phyloP scores from a whole-genome alignment of 2,113 vertebrate genomes.

The Echinops telfairi region DNA sequence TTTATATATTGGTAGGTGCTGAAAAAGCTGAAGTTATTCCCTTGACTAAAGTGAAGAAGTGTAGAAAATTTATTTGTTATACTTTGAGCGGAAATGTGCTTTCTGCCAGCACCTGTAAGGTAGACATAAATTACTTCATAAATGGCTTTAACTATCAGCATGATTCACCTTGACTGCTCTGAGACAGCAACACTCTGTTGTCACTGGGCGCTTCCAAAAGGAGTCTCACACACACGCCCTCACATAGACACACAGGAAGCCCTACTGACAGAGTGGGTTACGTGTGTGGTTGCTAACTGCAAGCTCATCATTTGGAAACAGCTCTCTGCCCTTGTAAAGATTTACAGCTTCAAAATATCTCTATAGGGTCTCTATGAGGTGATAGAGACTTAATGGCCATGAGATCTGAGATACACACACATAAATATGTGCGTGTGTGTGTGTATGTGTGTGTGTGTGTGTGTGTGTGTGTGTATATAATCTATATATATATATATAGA shows the following conservation, averaged over 20 bases:
- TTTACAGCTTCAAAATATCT: too few relatives aligned
- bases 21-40: slow-evolving; percentile 25
- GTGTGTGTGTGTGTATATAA: too few relatives aligned
- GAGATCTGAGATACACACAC: too few relatives aligned
- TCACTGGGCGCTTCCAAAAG: slow-evolving; percentile 6
- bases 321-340: too few relatives aligned
- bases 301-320: too few relatives aligned
- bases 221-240: background rate
- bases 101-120: background rate
- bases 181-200: background rate
- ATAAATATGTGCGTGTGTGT: too few relatives aligned
- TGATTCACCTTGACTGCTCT: background rate
- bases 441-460: too few relatives aligned
- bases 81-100: background rate
- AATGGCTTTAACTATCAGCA: slow-evolving; percentile 5
- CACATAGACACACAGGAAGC: background rate
- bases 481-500: too few relatives aligned
- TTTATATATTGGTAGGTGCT: background rate
- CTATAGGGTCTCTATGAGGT: too few relatives aligned
- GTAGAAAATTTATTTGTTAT: background rate
- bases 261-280: too few relatives aligned
- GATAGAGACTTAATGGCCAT: too few relatives aligned
- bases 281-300: too few relatives aligned
- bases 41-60: slow-evolving; percentile 39
- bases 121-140: background rate